These are phyloP conservation scores for Botia almorhae DNA, from an alignment of 2,797 vertebrate genomes.

Conservation along the genomic window DNA sequence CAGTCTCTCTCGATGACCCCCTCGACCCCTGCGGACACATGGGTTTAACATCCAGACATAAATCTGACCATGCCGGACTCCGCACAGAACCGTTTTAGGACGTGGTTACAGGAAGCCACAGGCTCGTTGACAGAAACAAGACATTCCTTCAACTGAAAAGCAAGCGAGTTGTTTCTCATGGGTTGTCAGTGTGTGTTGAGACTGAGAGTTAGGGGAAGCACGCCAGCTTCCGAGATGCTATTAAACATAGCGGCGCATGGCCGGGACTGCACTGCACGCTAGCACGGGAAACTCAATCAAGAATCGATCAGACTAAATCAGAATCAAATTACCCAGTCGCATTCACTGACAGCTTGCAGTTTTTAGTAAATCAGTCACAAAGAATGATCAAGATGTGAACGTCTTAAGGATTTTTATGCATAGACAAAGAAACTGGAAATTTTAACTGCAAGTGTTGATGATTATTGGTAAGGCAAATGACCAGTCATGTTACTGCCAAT, in stretches of 20 bases:
- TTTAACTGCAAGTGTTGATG: too few relatives aligned
- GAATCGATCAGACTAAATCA: slow-evolving; percentile 41
- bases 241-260: slow-evolving; percentile 34
- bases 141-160: slow-evolving; percentile 53
- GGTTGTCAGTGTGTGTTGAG: slow-evolving; percentile 30
- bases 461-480: too few relatives aligned
- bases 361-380: slow-evolving; percentile 30
- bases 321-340: slow-evolving; percentile 24
- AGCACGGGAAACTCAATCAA: slow-evolving; percentile 24
- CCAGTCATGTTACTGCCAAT: too few relatives aligned
- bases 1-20: slow-evolving; percentile 44
- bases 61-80: slow-evolving; percentile 39
- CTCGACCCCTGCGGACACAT: slow-evolving; percentile 29
- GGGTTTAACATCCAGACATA: slow-evolving; percentile 54
- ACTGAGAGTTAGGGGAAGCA: slow-evolving; percentile 27
- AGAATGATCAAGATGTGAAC: neutral
- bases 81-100: slow-evolving; percentile 8
- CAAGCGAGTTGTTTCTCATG: slow-evolving; percentile 55
- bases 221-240: slow-evolving; percentile 27
- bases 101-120: slow-evolving; percentile 28
- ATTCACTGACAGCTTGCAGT: slow-evolving; percentile 24
- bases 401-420: too few relatives aligned
- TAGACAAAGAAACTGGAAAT: too few relatives aligned
- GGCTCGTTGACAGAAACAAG: slow-evolving; percentile 37
- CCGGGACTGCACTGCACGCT: slow-evolving; percentile 10